phyloP scores from a whole-genome alignment of 2,888 invertebrate species.

The Aspidiotus destructor region DNA sequence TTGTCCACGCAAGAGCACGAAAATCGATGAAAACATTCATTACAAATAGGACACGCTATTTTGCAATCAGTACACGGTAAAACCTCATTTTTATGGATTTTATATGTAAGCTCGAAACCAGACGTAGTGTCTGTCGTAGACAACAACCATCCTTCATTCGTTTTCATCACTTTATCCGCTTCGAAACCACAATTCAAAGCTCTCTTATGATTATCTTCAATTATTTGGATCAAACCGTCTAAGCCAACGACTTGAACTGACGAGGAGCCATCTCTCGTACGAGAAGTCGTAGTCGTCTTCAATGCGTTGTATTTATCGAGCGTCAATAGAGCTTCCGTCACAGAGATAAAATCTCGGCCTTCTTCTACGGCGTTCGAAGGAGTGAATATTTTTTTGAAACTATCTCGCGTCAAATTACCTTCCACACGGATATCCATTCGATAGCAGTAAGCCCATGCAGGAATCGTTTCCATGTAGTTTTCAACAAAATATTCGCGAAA shows the following conservation, averaged over 20 bases:
- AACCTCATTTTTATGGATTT: neutral
- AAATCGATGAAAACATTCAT: neutral
- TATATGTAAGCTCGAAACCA: neutral
- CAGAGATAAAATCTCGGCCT: neutral
- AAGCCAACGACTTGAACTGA: too few relatives aligned
- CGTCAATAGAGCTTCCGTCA: neutral
- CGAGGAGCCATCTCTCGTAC: neutral
- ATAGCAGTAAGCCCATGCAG: neutral
- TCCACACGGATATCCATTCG: neutral
- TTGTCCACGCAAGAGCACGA: neutral
- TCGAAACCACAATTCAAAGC: neutral
- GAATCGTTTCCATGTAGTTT: neutral
- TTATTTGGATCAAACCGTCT: neutral
- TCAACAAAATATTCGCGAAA: neutral
- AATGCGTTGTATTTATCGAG: neutral
- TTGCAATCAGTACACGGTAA: neutral
- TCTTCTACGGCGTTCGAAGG: neutral
- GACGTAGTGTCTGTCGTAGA: neutral
- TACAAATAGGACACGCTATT: neutral
- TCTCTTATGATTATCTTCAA: neutral
- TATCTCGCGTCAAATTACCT: neutral
- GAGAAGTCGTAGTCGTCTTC: neutral
- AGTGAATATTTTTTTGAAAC: neutral
- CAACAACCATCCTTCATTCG: neutral
- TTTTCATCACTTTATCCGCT: neutral